These are phyloP conservation scores for Aradophagus sp. DNA, from an alignment of 1,140 invertebrate genomes.

Conservation along the genomic window DNA sequence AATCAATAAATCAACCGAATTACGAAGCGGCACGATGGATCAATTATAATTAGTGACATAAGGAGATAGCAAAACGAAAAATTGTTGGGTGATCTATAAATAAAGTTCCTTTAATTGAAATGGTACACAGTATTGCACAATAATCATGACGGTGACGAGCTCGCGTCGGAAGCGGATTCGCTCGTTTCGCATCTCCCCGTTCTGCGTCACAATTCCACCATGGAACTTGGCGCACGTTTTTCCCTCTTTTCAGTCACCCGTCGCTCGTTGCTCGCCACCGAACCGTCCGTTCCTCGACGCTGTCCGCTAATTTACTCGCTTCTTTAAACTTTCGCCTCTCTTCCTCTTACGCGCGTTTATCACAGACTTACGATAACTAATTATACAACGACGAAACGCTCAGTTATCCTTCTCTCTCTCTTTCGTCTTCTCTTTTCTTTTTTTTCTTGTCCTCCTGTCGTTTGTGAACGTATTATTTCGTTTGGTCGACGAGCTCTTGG, in stretches of 20 bases:
- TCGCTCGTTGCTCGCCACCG: neutral
- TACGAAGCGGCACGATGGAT: too few species aligned
- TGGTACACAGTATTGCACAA: conserved; percentile 49
- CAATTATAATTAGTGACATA: too few species aligned
- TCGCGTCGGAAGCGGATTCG: conserved; percentile 38
- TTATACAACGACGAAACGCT: conserved; percentile 45
- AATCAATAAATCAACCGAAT: too few species aligned
- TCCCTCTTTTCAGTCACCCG: too few species aligned
- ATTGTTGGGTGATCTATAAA: conserved; percentile 41
- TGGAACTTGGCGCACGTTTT: too few species aligned
- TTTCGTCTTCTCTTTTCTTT: neutral
- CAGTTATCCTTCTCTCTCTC: neutral
- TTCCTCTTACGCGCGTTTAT: conserved; percentile 39
- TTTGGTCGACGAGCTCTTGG: too few species aligned
- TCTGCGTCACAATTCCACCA: too few species aligned
- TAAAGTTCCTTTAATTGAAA: conserved; percentile 53
- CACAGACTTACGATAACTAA: conserved; percentile 55
- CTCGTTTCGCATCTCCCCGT: too few species aligned
- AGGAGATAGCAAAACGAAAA: too few species aligned
- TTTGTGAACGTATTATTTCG: too few species aligned
- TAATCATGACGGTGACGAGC: conserved; percentile 43
- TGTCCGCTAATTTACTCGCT: neutral
- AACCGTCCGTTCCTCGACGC: conserved; percentile 34
- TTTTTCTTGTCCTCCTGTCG: neutral
- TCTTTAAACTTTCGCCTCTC: conserved; percentile 6